These are phyloP conservation scores for Lagopus muta DNA, from an alignment of 2,113 vertebrate genomes.

Conservation along the genomic window DNA sequence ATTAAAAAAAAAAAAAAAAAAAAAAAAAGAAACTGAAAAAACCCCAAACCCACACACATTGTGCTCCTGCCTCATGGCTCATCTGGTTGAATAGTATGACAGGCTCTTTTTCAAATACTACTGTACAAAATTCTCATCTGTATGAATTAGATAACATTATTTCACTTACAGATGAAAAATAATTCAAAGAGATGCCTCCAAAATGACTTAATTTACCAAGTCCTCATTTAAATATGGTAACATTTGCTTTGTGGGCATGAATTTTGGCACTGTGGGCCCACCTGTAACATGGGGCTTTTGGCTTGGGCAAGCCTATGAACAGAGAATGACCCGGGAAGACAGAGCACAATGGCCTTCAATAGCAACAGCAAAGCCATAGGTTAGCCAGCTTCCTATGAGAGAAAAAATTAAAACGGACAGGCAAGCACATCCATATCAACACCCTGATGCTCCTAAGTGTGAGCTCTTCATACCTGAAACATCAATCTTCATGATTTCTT, in stretches of 20 bases:
- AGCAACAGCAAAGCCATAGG: background rate
- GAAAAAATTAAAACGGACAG: background rate
- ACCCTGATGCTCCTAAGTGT: fast-evolving
- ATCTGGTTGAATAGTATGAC: background rate
- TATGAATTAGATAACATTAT: background rate
- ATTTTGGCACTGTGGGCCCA: background rate
- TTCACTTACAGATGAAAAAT: background rate
- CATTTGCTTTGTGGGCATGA: background rate
- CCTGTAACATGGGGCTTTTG: background rate
- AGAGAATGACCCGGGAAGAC: background rate
- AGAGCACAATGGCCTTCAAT: background rate
- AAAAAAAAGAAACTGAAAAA: background rate
- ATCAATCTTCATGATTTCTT: background rate
- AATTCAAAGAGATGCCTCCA: background rate
- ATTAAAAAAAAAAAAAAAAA: background rate
- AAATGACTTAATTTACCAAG: background rate
- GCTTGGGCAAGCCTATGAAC: background rate
- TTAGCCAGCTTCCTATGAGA: background rate
- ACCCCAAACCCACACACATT: background rate
- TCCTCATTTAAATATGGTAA: background rate
- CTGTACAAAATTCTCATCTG: background rate
- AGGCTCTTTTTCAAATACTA: background rate
- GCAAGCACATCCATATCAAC: background rate
- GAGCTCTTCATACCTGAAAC: background rate
- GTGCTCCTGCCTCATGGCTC: background rate